Base-by-base conservation (phyloP, 1,140 invertebrate genomes). In the Bicyclus anynana region DNA sequence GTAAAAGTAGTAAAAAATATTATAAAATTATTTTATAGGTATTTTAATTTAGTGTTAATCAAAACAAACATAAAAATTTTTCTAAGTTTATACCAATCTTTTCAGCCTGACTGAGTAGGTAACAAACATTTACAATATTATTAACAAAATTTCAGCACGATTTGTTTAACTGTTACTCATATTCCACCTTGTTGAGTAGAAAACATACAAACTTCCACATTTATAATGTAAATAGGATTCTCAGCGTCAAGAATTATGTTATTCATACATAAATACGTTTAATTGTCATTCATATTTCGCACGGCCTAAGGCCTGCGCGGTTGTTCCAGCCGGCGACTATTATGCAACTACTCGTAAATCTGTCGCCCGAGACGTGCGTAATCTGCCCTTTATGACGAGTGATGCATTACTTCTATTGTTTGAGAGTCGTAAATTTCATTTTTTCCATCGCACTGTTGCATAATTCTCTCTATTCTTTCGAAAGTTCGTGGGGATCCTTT, bases 311-410 rank as follows among this genome's bases (percentile, higher is more conserved):
- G 9, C 12, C 44, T 5, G 14, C 12, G 40, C 16, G 13, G 13
- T 44, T 44, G 40, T 44, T 47, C 27, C 27, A 2, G 9, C 21
- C 21, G 44, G 60, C 62, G 46, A 51, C 69, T 69, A 78, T 84
- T 84, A 77, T 84, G 77, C 67, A 71, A 74, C 27, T 21, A 62
- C 60, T 72, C 78, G 68, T 84, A 84, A 84, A 84, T 84, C 74
- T 81, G 74, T 74, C 78, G 35, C 42, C 44, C 20, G 40, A 54
- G 75, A 74, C 75, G 73, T 71, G 63, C 65, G 62, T 84, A 84
- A 84, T 84, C 80, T 81, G 69, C 69, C 71, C 72, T 75, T 82
- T 80, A 80, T 83, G 79, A 84, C 75, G 79, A 72, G 74, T 84
- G 79, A 82, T 84, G 77, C 71, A 80, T 82, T 74, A 72, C 75